Evolutionary conservation across 2,888 invertebrate genomes (phyloP).

Genomic region (Ceramica pisi): DNA sequence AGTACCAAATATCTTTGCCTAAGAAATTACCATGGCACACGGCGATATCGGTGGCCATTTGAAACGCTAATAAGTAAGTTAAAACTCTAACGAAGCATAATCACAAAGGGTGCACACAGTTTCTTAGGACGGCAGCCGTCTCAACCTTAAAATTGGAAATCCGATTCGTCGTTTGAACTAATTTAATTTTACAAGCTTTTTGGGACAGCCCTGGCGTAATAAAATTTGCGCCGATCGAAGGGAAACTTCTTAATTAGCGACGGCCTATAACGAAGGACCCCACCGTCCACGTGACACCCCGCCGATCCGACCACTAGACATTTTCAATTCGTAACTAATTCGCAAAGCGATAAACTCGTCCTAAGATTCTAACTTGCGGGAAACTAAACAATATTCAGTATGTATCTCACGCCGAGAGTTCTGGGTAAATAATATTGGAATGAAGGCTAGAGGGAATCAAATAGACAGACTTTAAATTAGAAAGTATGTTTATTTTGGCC

Average conservation of each 20-base stretch:
- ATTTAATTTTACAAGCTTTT: constrained; percentile 83
- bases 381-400: constrained; percentile 54
- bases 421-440: constrained; percentile 42
- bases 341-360: constrained; percentile 67
- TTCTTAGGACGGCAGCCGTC: constrained; percentile 68
- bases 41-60: constrained; percentile 23
- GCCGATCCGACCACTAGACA: constrained; percentile 74
- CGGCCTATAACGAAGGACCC: constrained; percentile 77
- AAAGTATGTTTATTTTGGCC: constrained; percentile 28
- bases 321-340: constrained; percentile 77
- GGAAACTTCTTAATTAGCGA: constrained; percentile 86
- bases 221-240: constrained; percentile 82
- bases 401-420: constrained; percentile 46
- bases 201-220: constrained; percentile 80
- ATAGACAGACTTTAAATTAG: constrained; percentile 41
- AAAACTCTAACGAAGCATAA: constrained; percentile 66
- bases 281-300: constrained; percentile 75
- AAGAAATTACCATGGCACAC: constrained; percentile 17
- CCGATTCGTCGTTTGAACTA: constrained; percentile 79
- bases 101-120: constrained; percentile 68
- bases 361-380: constrained; percentile 57
- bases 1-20: background rate
- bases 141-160: constrained; percentile 80
- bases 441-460: constrained; percentile 7
- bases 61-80: constrained; percentile 54